Conservation (phyloP, 1,140 invertebrate species). For the Megathymus violae region DNA sequence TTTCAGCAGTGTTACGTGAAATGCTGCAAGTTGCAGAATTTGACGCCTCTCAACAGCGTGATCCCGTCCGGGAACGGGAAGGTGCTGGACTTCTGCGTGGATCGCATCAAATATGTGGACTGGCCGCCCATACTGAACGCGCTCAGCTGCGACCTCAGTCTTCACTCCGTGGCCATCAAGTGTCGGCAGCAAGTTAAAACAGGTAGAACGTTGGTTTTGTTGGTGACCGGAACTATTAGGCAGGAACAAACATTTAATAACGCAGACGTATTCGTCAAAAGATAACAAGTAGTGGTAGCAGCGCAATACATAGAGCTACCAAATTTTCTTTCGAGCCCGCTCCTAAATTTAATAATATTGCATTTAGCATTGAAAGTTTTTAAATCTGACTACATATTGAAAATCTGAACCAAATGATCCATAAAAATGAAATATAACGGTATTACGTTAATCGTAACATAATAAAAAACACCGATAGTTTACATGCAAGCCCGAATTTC, state of each 20-base stretch:
- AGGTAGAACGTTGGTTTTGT: constrained; percentile 47
- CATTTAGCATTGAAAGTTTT: too few species aligned
- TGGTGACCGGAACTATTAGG: background rate
- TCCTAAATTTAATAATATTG: too few species aligned
- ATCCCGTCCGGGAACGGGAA: constrained; percentile 69
- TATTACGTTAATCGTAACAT: too few species aligned
- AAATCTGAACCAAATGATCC: too few species aligned
- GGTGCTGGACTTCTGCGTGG: constrained; percentile 86
- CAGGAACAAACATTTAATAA: background rate
- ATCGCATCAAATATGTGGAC: constrained; percentile 87
- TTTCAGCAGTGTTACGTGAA: constrained; percentile 80
- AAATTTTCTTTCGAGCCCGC: too few species aligned
- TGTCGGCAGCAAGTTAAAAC: constrained; percentile 78
- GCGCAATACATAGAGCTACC: too few species aligned
- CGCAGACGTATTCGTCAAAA: too few species aligned
- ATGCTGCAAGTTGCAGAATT: constrained; percentile 79
- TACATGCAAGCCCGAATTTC: too few species aligned
- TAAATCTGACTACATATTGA: too few species aligned
- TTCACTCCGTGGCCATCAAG: constrained; percentile 85
- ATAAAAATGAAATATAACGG: too few species aligned
- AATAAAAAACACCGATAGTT: too few species aligned
- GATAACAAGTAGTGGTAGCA: too few species aligned
- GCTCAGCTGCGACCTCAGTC: constrained; percentile 85
- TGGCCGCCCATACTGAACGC: constrained; percentile 88
- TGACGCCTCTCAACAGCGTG: constrained; percentile 71